phyloP scores from a whole-genome alignment of 2,113 vertebrate genomes.

The Channa maculata region DNA sequence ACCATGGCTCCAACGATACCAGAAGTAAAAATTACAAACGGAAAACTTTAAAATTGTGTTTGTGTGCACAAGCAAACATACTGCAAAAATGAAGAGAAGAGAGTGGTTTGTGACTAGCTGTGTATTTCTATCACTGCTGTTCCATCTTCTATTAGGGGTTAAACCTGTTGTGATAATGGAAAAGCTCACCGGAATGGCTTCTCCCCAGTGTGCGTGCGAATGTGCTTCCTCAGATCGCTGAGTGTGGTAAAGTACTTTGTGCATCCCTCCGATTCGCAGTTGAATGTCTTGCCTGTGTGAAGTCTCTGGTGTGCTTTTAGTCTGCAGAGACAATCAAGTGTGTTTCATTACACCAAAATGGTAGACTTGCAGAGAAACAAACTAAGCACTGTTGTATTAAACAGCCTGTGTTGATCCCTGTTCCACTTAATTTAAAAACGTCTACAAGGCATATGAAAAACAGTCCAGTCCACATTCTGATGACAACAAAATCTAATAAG shows the following conservation, averaged over 20 bases:
- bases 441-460: neutral
- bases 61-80: slow-evolving; percentile 1
- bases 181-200: slow-evolving; percentile 94
- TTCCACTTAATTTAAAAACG: neutral
- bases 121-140: neutral
- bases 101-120: neutral
- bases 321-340: slow-evolving; percentile 79
- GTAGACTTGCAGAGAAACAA: slow-evolving; percentile 5
- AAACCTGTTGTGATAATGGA: neutral
- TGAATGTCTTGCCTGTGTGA: slow-evolving; percentile 99
- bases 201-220: slow-evolving; percentile 98
- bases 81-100: neutral
- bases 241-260: slow-evolving; percentile 99
- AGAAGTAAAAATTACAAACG: neutral
- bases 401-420: neutral
- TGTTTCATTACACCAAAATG: slow-evolving; percentile 32
- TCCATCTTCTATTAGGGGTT: slow-evolving; percentile 11
- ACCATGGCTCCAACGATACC: neutral
- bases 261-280: slow-evolving; percentile 99
- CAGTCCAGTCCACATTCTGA: neutral
- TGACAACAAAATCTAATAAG: neutral
- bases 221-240: slow-evolving; percentile 99
- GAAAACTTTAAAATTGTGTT: neutral
- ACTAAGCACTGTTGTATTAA: neutral
- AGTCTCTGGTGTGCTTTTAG: slow-evolving; percentile 99